Evolutionary conservation across 1,140 invertebrate species (phyloP).

Genomic region (Phortica variegata): DNA sequence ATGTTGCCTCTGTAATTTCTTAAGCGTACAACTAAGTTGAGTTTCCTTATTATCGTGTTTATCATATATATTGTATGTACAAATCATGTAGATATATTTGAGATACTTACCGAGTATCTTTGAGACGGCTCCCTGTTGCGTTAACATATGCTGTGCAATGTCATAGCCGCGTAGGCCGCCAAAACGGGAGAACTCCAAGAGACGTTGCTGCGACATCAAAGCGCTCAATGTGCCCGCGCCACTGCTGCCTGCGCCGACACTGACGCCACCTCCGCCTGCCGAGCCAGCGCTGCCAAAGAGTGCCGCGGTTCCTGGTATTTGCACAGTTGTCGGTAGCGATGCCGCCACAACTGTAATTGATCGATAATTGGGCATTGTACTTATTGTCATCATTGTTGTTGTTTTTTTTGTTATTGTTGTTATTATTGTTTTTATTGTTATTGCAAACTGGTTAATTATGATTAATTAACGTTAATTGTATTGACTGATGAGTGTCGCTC

Average conservation of each 20-base stretch:
- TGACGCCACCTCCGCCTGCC: slow-evolving; percentile 26
- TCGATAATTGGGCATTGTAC: slow-evolving; percentile 53
- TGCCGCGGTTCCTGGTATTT: slow-evolving; percentile 57
- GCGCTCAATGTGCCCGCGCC: slow-evolving; percentile 68
- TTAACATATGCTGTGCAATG: slow-evolving; percentile 82
- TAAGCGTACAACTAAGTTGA: too few species aligned
- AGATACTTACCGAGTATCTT: slow-evolving; percentile 83
- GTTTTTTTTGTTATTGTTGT: slow-evolving; percentile 16
- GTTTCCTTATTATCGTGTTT: too few species aligned
- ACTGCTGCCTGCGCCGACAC: slow-evolving; percentile 57
- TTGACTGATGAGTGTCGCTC: slow-evolving; percentile 36
- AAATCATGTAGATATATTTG: too few species aligned
- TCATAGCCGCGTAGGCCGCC: slow-evolving; percentile 85
- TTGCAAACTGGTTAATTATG: slow-evolving; percentile 50
- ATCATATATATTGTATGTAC: slow-evolving; percentile 48
- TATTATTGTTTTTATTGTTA: slow-evolving; percentile 5
- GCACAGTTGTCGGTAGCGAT: slow-evolving; percentile 46
- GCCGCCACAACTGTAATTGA: slow-evolving; percentile 51
- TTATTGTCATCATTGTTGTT: slow-evolving; percentile 16
- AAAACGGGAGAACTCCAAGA: slow-evolving; percentile 80
- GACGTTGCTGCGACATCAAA: slow-evolving; percentile 70
- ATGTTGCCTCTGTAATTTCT: too few species aligned
- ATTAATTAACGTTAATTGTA: slow-evolving; percentile 52
- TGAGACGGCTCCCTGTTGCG: slow-evolving; percentile 88
- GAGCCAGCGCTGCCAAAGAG: slow-evolving; percentile 38